A percentile compares a stretch with the other conserved stretches of the same genome.
Conservation (phyloP, 2,113 vertebrate species). For the Bombycilla garrulus region DNA sequence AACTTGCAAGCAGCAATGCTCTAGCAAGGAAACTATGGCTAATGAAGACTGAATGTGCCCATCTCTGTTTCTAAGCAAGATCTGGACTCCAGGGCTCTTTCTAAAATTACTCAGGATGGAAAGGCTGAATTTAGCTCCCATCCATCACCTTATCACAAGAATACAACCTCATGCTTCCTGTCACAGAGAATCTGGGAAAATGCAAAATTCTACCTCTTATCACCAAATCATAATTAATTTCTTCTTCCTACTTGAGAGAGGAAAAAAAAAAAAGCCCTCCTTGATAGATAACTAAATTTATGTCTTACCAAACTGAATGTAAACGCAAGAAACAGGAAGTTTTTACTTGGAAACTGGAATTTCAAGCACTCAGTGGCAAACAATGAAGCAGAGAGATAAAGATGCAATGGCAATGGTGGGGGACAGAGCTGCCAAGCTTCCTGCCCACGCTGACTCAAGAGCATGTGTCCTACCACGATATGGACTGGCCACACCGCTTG, state of each 20-base stretch:
- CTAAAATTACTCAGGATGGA: constrained; percentile 60
- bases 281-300: constrained; percentile 53
- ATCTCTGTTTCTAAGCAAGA: constrained; percentile 52
- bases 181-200: constrained; percentile 33
- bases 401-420: constrained; percentile 70
- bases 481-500: constrained; percentile 55
- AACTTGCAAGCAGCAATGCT: constrained; percentile 7
- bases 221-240: background rate
- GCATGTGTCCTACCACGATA: constrained; percentile 83
- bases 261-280: background rate
- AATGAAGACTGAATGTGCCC: background rate
- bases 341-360: constrained; percentile 82
- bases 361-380: constrained; percentile 75
- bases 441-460: constrained; percentile 74
- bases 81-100: constrained; percentile 22
- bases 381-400: constrained; percentile 83
- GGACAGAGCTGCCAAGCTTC: constrained; percentile 75
- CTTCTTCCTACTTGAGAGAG: background rate
- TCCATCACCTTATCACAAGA: constrained; percentile 57
- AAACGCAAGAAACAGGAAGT: constrained; percentile 80
- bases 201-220: constrained; percentile 10
- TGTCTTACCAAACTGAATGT: constrained; percentile 72
- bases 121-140: constrained; percentile 60
- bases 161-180: constrained; percentile 52
- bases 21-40: background rate